These are phyloP conservation scores for Apamea crenata DNA, from an alignment of 2,888 invertebrate species.

Conservation along the genomic window DNA sequence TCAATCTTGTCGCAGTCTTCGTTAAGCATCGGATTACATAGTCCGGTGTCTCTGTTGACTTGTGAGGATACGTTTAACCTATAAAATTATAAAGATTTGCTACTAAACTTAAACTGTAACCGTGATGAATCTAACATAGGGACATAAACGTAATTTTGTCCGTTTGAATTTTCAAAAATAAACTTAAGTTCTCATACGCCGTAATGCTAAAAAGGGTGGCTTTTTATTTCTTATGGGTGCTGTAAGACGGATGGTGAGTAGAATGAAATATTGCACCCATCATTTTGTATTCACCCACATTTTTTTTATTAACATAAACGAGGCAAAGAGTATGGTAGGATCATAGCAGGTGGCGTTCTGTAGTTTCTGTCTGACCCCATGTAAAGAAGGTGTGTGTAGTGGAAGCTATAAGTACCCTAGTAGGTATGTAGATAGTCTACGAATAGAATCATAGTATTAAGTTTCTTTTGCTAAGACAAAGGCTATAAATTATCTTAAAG, in stretches of 20 bases:
- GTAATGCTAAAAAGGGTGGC: neutral
- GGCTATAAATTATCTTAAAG: conserved; percentile 3
- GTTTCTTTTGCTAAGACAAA: neutral
- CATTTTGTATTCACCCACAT: neutral
- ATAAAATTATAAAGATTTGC: neutral
- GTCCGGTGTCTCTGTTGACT: conserved; percentile 12
- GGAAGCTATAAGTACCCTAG: neutral
- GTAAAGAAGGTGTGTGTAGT: neutral
- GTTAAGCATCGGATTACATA: conserved; percentile 18
- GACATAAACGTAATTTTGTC: neutral
- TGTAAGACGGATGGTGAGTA: neutral
- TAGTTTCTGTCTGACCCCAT: too few species aligned
- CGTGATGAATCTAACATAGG: neutral
- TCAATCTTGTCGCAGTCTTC: neutral
- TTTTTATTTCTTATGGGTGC: conserved; percentile 21
- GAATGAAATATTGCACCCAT: conserved; percentile 3
- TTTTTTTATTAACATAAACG: neutral
- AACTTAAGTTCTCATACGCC: neutral
- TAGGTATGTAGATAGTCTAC: neutral
- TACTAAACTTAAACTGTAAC: neutral
- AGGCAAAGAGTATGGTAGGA: neutral
- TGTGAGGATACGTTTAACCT: conserved; percentile 9
- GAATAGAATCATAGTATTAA: too few species aligned
- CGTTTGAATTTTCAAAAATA: neutral
- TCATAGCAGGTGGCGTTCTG: too few species aligned